Base-by-base conservation (phyloP, 2,113 vertebrate genomes). In the Vulpes vulpes region DNA sequence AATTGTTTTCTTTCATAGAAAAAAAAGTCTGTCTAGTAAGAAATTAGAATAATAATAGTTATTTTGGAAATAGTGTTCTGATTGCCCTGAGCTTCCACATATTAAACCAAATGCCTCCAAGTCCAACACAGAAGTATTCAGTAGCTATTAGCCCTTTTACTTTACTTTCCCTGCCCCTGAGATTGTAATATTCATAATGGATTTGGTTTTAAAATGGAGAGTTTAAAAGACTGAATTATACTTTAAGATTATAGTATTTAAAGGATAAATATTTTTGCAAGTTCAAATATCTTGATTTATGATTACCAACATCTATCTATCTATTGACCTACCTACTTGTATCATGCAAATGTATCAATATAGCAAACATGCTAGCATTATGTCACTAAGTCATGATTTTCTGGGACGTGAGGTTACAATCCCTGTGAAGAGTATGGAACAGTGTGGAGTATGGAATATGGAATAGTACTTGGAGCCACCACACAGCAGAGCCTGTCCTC, bases 191-290 rank as follows among this genome's bases (percentile, higher is more conserved):
- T 86, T 53, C 65, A 60, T 53, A 69, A 57, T 92, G 35, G 25
- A 65, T 43, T 78, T 78, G 5, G 11, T 22, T 78, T 74, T 83
- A 76, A 97, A 95, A 57, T 93, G 12, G 73, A 65, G 59, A 95
- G 32, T 89, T 95, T 94, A 59, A n/a, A 91, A 85, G 8, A 81
- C n/a, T 22, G n/a, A 78, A 86, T n/a, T 35, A 55, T 43, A 73
- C 3, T 2, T 91, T 94, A 79, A 60, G 25, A 95, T n/a, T 85
- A 1, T 51, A 84, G 16, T 90, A 78, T 88, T 20, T 60, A 4
- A 93, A 96, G 5, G 4, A 74, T 87, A 60, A 76, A 17, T 69
- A 51, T 5, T 51, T 88, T n/a, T 59, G 9, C 43, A 96, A 74
- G 27, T 85, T 85, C n/a, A 96, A 90, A 60, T 64, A 55, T 49